These are phyloP conservation scores for Euphydryas editha DNA, from an alignment of 2,888 invertebrate species.

Conservation along the genomic window DNA sequence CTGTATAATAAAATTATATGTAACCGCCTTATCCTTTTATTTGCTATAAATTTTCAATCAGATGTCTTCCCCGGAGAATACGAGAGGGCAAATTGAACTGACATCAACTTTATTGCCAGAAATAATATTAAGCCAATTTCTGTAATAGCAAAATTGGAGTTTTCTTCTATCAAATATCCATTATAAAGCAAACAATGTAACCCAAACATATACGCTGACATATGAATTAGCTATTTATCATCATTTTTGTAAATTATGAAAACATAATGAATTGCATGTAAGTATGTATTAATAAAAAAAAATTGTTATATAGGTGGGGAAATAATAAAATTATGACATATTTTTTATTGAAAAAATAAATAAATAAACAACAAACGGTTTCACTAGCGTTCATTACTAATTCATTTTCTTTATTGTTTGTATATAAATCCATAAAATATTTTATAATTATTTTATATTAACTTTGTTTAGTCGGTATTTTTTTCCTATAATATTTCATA, in stretches of 20 bases:
- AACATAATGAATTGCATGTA: neutral
- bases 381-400: no score
- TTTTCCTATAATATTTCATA: neutral
- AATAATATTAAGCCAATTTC: conserved; percentile 22
- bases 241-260: neutral
- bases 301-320: no score
- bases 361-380: no score
- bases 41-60: conserved; percentile 25
- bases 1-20: conserved; percentile 12
- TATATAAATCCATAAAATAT: no score
- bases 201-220: conserved; percentile 3
- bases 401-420: no score
- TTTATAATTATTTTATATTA: no score
- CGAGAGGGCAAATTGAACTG: conserved; percentile 4
- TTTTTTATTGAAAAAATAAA: no score
- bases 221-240: neutral
- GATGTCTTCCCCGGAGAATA: conserved; percentile 6
- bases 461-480: neutral
- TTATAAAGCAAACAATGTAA: conserved; percentile 11
- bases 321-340: no score
- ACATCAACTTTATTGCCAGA: conserved; percentile 21
- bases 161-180: conserved; percentile 16
- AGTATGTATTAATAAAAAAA: no score
- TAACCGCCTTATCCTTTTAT: conserved; percentile 4
- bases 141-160: conserved; percentile 11